Conservation (phyloP, 2,888 invertebrate genomes). For the Hydroisotoma schaefferi region DNA sequence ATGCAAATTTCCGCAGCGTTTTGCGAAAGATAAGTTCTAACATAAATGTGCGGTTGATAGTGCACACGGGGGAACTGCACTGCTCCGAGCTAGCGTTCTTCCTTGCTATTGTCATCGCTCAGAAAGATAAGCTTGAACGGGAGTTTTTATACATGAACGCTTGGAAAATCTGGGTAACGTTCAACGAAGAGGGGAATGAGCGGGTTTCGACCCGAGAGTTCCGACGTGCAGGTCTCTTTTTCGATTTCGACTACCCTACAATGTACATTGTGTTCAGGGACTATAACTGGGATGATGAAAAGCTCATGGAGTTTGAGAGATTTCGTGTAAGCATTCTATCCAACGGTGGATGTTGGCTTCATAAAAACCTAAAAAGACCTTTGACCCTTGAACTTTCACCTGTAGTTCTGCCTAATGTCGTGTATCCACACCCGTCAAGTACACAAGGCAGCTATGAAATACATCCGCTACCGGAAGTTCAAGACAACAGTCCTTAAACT, state of each 20-base stretch:
- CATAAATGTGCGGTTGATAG: background rate
- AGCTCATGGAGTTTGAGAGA: conserved; percentile 25
- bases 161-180: conserved; percentile 34
- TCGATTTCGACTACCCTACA: conserved; percentile 33
- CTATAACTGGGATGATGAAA: conserved; percentile 32
- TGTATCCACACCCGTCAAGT: conserved; percentile 26
- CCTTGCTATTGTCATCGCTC: conserved; percentile 22
- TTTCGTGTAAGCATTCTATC: conserved; percentile 16
- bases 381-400: background rate
- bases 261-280: conserved; percentile 27
- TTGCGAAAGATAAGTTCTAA: background rate
- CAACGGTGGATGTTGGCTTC: background rate
- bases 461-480: conserved; percentile 25
- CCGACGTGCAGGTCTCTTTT: conserved; percentile 25
- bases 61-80: conserved; percentile 18
- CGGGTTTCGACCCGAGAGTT: conserved; percentile 21
- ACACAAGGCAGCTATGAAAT: conserved; percentile 19
- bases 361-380: too few relatives aligned
- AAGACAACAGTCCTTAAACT: conserved; percentile 17
- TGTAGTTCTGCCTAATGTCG: conserved; percentile 28
- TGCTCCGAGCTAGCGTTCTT: conserved; percentile 28
- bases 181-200: conserved; percentile 22
- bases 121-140: conserved; percentile 29
- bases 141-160: conserved; percentile 34
- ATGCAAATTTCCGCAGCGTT: too few relatives aligned